phyloP scores from a whole-genome alignment of 30 jellyfish, hydroid and myxozoan species.

The Catostylus mosaicus region DNA sequence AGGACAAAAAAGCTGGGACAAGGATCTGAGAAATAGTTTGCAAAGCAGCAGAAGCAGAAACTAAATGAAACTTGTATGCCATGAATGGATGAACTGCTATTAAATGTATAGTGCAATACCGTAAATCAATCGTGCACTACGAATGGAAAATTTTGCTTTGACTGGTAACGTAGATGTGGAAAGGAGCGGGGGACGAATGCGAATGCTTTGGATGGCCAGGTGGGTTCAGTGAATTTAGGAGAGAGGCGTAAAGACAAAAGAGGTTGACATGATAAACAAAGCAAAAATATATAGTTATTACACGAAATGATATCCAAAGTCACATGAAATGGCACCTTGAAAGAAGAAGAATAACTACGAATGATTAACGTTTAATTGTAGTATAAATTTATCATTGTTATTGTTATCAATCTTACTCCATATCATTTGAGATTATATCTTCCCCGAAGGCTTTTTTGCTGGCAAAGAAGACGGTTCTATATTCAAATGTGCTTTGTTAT shows the following conservation, averaged over 20 bases:
- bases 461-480: constrained; percentile 98
- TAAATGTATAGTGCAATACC: too few relatives aligned
- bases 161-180: not conserved
- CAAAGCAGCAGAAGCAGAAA: too few relatives aligned
- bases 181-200: not conserved
- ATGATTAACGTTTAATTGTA: too few relatives aligned
- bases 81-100: too few relatives aligned
- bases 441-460: constrained; percentile 68
- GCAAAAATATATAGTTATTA: not conserved
- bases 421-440: too few relatives aligned
- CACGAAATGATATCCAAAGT: not conserved
- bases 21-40: too few relatives aligned
- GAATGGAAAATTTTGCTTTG: too few relatives aligned
- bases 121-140: too few relatives aligned
- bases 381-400: not conserved
- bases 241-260: not conserved
- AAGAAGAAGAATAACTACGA: not conserved
- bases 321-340: not conserved
- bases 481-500: constrained; percentile 88
- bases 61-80: too few relatives aligned
- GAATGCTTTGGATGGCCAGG: constrained; percentile 1
- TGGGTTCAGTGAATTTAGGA: not conserved
- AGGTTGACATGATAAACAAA: not conserved
- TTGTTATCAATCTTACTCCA: too few relatives aligned
- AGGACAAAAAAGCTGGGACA: too few relatives aligned